A percentile compares a stretch with the other conserved stretches of the same genome.
Conservation (phyloP, 1,140 invertebrate species). For the Pristionchus pacificus region DNA sequence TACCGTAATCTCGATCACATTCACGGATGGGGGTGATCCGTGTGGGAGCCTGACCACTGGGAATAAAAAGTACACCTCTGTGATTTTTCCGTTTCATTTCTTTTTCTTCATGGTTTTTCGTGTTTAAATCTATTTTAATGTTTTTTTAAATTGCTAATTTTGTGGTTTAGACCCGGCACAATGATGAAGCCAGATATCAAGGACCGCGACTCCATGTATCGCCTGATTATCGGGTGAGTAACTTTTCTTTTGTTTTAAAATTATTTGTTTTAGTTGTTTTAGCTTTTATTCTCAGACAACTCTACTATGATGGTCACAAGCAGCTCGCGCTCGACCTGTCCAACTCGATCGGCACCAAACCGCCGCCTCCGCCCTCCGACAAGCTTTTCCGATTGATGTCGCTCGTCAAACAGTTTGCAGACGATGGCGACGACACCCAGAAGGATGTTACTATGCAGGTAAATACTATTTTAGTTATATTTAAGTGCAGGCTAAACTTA, state of each 20-base stretch:
- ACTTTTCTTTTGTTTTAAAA: conserved; percentile 13
- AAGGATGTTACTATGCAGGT: conserved; percentile 28
- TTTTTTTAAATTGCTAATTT: neutral
- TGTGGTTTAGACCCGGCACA: conserved; percentile 6
- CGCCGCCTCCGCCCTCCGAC: conserved; percentile 91
- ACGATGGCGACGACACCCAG: conserved; percentile 58
- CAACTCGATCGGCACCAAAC: conserved; percentile 69
- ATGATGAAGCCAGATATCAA: conserved; percentile 50
- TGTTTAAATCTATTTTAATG: neutral
- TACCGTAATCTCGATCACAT: too few relatives aligned
- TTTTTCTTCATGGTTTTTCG: neutral
- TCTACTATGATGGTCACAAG: conserved; percentile 80
- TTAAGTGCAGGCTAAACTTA: too few relatives aligned
- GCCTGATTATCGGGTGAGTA: conserved; percentile 54
- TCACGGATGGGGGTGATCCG: too few relatives aligned
- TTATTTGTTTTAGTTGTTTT: neutral
- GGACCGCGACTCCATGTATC: conserved; percentile 56
- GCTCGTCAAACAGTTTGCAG: conserved; percentile 80
- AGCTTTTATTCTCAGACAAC: conserved; percentile 64
- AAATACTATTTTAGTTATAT: too few relatives aligned
- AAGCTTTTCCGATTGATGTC: conserved; percentile 78
- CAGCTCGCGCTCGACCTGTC: conserved; percentile 78
- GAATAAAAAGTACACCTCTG: too few relatives aligned
- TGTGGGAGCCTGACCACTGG: too few relatives aligned
- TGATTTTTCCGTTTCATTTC: neutral